These are phyloP conservation scores for Seira musarum DNA, from an alignment of 2,888 invertebrate species.

Conservation along the genomic window DNA sequence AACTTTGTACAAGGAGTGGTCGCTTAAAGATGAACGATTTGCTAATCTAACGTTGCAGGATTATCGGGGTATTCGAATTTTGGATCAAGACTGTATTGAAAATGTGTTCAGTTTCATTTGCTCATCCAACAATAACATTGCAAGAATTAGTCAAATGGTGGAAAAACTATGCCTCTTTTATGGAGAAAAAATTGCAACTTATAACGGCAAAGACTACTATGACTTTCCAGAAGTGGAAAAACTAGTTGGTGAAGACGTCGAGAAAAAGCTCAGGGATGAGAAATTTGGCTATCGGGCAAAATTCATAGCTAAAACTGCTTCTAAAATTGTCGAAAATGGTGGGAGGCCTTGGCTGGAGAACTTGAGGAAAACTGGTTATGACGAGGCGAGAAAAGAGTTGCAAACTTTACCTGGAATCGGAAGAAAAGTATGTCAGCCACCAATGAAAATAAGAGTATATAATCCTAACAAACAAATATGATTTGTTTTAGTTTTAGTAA, in stretches of 20 bases:
- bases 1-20: conserved; percentile 85
- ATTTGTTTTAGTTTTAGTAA: conserved; percentile 46
- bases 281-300: conserved; percentile 92
- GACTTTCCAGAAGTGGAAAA: conserved; percentile 85
- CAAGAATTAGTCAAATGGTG: conserved; percentile 92
- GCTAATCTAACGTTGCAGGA: conserved; percentile 76
- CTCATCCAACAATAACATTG: conserved; percentile 97
- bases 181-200: conserved; percentile 81
- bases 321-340: conserved; percentile 80
- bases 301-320: conserved; percentile 85
- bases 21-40: conserved; percentile 82
- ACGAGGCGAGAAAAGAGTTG: conserved; percentile 81
- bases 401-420: conserved; percentile 91
- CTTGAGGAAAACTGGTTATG: conserved; percentile 80
- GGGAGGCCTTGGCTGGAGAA: conserved; percentile 82
- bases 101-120: conserved; percentile 97
- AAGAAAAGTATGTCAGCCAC: conserved; percentile 84
- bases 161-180: conserved; percentile 88
- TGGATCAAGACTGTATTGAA: conserved; percentile 92
- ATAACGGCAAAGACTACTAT: conserved; percentile 80
- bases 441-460: too few relatives aligned
- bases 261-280: conserved; percentile 80
- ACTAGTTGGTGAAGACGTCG: conserved; percentile 78
- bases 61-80: conserved; percentile 89
- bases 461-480: too few relatives aligned